A percentile compares a stretch with the other conserved stretches of the same genome.
phyloP scores from a whole-genome alignment of 2,888 invertebrate genomes.

The Tinea pellionella region DNA sequence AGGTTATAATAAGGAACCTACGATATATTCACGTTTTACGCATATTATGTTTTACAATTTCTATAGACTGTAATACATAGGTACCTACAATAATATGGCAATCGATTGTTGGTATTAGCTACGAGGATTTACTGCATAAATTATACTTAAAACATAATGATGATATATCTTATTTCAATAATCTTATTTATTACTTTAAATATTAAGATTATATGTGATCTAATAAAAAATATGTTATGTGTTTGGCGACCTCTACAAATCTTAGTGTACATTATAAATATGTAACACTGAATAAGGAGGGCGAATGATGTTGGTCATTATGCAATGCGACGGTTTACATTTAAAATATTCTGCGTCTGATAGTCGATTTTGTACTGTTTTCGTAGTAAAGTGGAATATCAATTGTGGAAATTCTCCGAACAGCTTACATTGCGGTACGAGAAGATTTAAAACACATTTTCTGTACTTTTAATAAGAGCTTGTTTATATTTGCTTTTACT shows the following conservation, averaged over 20 bases:
- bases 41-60: too few relatives aligned
- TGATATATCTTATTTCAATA: neutral
- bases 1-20: too few relatives aligned
- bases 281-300: conserved; percentile 48
- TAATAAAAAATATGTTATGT: neutral
- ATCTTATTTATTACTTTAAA: neutral
- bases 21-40: too few relatives aligned
- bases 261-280: neutral
- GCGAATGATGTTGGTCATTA: conserved; percentile 36
- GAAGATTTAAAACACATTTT: neutral
- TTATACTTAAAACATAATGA: neutral
- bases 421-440: neutral
- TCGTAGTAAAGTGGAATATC: conserved; percentile 36
- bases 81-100: too few relatives aligned
- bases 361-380: neutral
- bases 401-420: conserved; percentile 54
- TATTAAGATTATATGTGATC: neutral
- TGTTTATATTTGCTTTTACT: neutral
- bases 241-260: too few relatives aligned
- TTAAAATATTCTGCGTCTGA: conserved; percentile 52
- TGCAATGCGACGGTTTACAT: conserved; percentile 62
- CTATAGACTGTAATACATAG: too few relatives aligned
- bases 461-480: neutral
- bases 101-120: neutral
- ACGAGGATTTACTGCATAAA: neutral